phyloP scores from a whole-genome alignment of 53 echinoderm and acorn worm genomes.

The Glandiceps talaboti region DNA sequence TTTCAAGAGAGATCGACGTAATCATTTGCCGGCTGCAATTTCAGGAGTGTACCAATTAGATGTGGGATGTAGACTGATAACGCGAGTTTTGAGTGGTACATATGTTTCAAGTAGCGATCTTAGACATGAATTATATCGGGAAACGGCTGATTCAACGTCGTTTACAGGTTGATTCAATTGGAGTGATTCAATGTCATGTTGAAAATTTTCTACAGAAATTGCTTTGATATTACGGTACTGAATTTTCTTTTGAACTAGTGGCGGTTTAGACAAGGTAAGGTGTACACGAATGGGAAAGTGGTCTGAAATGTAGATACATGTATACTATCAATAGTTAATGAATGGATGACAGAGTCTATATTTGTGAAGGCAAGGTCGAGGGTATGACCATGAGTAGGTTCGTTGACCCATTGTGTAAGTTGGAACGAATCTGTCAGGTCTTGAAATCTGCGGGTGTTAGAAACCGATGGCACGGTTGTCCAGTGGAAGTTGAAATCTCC shows the following conservation, averaged over 20 bases:
- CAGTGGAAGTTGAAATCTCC: background rate
- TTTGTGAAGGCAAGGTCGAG: background rate
- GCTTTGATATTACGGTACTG: conserved; percentile 17
- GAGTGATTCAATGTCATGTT: conserved; percentile 10
- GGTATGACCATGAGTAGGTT: too few species aligned
- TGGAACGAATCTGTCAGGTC: background rate
- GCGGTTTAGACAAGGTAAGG: conserved; percentile 28
- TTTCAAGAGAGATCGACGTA: conserved; percentile 9
- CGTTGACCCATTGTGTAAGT: background rate
- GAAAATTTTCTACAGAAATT: conserved; percentile 13
- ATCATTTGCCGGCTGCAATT: conserved; percentile 16
- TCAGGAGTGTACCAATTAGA: conserved; percentile 23
- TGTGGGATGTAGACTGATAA: too few species aligned
- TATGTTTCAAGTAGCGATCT: conserved; percentile 4
- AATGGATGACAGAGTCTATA: background rate
- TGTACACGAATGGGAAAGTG: too few species aligned
- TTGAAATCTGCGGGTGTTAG: background rate
- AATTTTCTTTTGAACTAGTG: conserved; percentile 7
- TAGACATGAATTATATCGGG: conserved; percentile 6
- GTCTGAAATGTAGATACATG: conserved; percentile 27
- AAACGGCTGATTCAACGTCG: background rate
- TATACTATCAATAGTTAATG: background rate
- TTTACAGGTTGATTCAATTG: conserved; percentile 6
- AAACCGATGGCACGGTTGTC: background rate
- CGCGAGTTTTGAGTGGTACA: conserved; percentile 10